Evolutionary conservation across 2,888 invertebrate genomes (phyloP).

Genomic region (Rotaria magnacalcarata): DNA sequence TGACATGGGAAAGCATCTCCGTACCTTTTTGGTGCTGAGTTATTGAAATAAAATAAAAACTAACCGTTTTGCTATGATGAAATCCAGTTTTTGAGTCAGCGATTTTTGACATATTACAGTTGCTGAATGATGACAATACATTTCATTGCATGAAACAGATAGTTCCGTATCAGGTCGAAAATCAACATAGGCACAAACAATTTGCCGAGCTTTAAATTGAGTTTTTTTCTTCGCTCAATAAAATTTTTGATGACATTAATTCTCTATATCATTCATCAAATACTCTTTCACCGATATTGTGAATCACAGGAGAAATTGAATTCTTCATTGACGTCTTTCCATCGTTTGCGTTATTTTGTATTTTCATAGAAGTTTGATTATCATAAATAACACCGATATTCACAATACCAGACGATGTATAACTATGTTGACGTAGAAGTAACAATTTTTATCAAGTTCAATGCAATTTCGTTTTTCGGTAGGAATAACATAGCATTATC

Average conservation of each 20-base stretch:
- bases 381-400: conserved; percentile 7
- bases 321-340: not conserved
- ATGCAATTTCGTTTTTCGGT: not conserved
- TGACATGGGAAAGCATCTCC: too few relatives aligned
- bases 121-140: not conserved
- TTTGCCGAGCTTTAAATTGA: not conserved
- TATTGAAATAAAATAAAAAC: not conserved
- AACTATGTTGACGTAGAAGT: not conserved
- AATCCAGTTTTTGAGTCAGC: not conserved
- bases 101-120: conserved; percentile 13
- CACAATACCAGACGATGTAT: not conserved
- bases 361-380: not conserved
- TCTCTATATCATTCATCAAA: not conserved
- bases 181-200: conserved; percentile 1
- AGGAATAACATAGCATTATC: not conserved
- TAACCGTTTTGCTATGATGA: not conserved
- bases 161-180: not conserved
- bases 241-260: not conserved
- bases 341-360: too few relatives aligned
- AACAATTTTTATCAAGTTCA: not conserved
- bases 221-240: not conserved
- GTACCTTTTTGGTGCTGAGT: too few relatives aligned
- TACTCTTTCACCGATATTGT: not conserved
- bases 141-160: not conserved
- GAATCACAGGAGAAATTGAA: not conserved